Evolutionary conservation across 2,797 vertebrate genomes (phyloP).

Genomic region (Macropodus opercularis): DNA sequence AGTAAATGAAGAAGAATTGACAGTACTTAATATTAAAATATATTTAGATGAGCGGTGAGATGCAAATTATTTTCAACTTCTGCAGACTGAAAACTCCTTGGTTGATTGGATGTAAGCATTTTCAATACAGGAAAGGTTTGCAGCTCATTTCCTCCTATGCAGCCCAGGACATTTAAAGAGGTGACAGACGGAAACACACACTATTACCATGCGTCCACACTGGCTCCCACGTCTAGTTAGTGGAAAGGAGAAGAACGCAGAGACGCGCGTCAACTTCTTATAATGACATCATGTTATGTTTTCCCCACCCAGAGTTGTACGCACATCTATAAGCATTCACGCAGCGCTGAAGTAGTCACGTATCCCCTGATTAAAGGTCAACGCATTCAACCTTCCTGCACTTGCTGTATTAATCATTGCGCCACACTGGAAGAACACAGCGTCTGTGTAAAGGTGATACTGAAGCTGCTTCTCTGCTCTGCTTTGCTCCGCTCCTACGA

Average conservation of each 20-base stretch:
- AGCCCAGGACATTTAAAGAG: constrained; percentile 21
- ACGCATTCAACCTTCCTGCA: constrained; percentile 19
- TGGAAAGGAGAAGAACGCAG: constrained; percentile 11
- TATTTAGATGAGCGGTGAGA: no score
- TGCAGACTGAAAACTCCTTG: constrained; percentile 1
- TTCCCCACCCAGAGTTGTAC: background rate
- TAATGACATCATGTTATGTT: no score
- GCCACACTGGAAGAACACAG: background rate
- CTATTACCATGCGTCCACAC: background rate
- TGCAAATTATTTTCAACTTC: no score
- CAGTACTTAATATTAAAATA: no score
- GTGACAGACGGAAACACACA: constrained; percentile 2
- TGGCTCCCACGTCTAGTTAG: constrained; percentile 15
- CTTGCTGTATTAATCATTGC: constrained; percentile 13
- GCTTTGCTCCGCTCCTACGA: no score
- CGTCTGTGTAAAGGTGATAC: background rate
- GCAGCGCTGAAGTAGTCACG: constrained; percentile 8
- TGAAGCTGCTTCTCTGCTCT: constrained; percentile 3
- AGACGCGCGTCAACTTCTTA: constrained; percentile 2
- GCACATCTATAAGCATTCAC: background rate
- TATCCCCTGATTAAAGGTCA: constrained; percentile 51
- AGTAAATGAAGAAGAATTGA: no score
- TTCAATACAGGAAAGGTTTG: background rate
- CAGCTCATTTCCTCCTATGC: background rate
- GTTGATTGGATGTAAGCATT: constrained; percentile 5